phyloP scores from a whole-genome alignment of 2,113 vertebrate genomes.

The Myrmophylax atrothorax region DNA sequence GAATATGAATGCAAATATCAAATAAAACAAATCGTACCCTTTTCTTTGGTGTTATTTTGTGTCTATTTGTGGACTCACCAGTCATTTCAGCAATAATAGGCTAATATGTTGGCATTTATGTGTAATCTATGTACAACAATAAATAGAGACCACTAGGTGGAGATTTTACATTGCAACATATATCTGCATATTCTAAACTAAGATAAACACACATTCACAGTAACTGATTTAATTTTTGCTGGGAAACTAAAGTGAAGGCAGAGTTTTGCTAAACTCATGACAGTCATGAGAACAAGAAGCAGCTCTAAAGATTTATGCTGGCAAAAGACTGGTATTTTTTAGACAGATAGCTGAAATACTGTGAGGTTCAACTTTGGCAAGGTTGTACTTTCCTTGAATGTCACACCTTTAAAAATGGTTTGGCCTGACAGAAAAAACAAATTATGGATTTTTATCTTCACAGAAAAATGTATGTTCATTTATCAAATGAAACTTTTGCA shows the following conservation, averaged over 20 bases:
- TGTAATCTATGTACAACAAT: neutral
- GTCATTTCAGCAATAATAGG: neutral
- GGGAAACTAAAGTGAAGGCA: neutral
- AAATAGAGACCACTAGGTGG: neutral
- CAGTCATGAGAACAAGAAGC: neutral
- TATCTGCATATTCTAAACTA: neutral
- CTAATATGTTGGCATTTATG: neutral
- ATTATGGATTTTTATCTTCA: neutral
- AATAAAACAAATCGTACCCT: neutral
- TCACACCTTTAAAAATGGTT: neutral
- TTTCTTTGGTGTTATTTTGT: neutral
- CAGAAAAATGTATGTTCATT: neutral
- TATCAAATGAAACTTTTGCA: neutral
- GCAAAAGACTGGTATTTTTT: neutral
- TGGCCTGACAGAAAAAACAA: neutral
- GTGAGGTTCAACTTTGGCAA: neutral
- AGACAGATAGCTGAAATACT: neutral
- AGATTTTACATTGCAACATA: neutral
- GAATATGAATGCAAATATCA: neutral
- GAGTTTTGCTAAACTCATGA: neutral
- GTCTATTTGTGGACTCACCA: neutral
- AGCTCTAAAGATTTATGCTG: neutral
- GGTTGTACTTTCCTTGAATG: neutral
- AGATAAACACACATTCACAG: neutral
- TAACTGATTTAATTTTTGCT: neutral